Base-by-base conservation (phyloP, 2,113 vertebrate genomes). In the Alosa alosa region DNA sequence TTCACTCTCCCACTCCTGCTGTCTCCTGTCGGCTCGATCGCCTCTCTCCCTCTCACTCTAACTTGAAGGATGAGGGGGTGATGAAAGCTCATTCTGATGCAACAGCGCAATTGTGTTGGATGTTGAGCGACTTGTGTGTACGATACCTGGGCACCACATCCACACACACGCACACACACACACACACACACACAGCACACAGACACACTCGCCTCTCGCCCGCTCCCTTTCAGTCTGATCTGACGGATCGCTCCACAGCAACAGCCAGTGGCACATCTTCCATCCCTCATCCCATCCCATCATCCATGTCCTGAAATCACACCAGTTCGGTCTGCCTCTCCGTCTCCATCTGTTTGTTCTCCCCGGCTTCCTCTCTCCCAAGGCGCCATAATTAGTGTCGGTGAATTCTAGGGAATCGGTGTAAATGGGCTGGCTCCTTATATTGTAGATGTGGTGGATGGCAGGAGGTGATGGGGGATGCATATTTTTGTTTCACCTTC, bases 51-150 rank as follows among this genome's bases (percentile, higher is more conserved):
- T 72, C 64, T 72, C 64, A 72, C 11, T 78, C 25, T 4, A 41
- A 17, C 25, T 39, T 78, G 72, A 78, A 78, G 72, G 72, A 78
- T 78, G 31, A 17, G 72, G 4, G 2, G 55, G 25, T 78, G 72
- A 78, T 78, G 72, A 78, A 78, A 78, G 72, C 31, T 10, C 39
- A 78, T 11, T 36, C 72, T 78, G 72, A 78, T 78, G 72, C 72
- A 78, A 36, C 9, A 78, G 36, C 9, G 31, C 72, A 78, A 78
- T 78, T 78, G 72, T 78, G 72, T 36, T 39, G 10, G 72, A 78
- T 78, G 72, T 39, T 3, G 13, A 78, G 36, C 25, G 13, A 78
- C 25, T 78, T 78, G 31, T 36, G 13, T 72, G 64, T 72, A 36
- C 64, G 15, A 72, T 78, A 78, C 72, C 72, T 78, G 72, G 11